Evolutionary conservation across 2,888 invertebrate species (phyloP), one percentile per base, ranked within the genome.

Genomic region (Patella depressa): DNA sequence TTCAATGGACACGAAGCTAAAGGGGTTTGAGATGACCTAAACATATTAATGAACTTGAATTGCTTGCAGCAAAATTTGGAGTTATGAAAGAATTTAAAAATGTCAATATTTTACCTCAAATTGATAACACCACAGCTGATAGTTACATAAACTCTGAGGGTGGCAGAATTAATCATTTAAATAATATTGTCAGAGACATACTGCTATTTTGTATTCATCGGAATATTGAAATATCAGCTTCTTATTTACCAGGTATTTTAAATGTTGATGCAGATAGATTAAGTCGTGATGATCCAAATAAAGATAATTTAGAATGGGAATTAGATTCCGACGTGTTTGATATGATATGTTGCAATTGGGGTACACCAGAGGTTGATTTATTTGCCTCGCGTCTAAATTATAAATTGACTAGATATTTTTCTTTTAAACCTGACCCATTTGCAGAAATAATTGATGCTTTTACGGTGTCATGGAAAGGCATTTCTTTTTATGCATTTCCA

Each of bases 401-500:
- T 19, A 72, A 79, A 59, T 24, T 79, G 11, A 3, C 14, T 29
- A 24, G 14, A 57, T 79, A 77, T 73, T 57, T 70, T 45, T 53
- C 73, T 55, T 77, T 57, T n/a, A 54, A 75, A 53, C 77, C 73
- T 45, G 79, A 73, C 24, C 77, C 77, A 17, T 59, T 72, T 53
- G 77, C 79, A 15, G 17, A 59, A 11, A 73, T 55, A 19, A 55
- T 81, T 53, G 77, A 77, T 73, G 75, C 77, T 15, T 77, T 79
- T 19, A 54, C 74, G 4, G 24, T 79, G 19, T 24, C 34, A 24
- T 77, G 79, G 79, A 24, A 29, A n/a, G 12, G 45, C 2, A 34
- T 24, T 29, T 7, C 11, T 12, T 76, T 79, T 54, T 81, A 79
- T 78, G 74, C 78, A 3, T 79, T 81, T 70, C 79, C 79, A 34